Percentiles rank a stretch among this genome's conserved stretches.
phyloP scores from a whole-genome alignment of 2,888 invertebrate species.

The Clepsis dumicolana region DNA sequence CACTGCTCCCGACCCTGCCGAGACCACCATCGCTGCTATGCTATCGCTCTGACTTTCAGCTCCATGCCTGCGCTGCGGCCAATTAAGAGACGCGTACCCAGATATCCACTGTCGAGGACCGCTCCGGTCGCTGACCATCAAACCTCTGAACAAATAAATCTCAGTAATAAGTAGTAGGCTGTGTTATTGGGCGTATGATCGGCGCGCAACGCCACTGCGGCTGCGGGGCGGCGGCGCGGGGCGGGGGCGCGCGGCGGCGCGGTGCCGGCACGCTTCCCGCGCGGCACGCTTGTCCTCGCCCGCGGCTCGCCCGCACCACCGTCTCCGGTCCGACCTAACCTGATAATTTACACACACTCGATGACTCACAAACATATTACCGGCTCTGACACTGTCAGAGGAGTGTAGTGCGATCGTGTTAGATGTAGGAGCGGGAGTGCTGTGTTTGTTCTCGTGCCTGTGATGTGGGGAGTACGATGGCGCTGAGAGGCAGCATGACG shows the following conservation, averaged over 20 bases:
- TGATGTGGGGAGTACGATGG: constrained; percentile 78
- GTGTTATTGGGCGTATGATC: constrained; percentile 85
- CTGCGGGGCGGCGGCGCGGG: constrained; percentile 60
- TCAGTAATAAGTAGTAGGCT: constrained; percentile 78
- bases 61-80: constrained; percentile 20
- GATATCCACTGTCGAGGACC: constrained; percentile 48
- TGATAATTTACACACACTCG: constrained; percentile 54
- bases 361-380: constrained; percentile 66
- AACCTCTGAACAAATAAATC: constrained; percentile 80
- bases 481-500: constrained; percentile 70
- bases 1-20: constrained; percentile 45
- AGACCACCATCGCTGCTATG: constrained; percentile 44
- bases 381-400: constrained; percentile 63
- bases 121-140: constrained; percentile 67
- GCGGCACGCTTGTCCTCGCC: constrained; percentile 67
- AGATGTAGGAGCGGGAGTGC: constrained; percentile 62
- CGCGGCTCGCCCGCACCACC: constrained; percentile 64
- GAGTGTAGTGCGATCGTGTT: constrained; percentile 68
- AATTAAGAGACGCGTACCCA: background rate
- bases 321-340: constrained; percentile 59
- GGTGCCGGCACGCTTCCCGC: constrained; percentile 50
- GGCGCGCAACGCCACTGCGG: constrained; percentile 85
- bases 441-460: constrained; percentile 70
- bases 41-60: constrained; percentile 17
- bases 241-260: constrained; percentile 57